These are phyloP conservation scores for Ceryle rudis DNA, from an alignment of 2,797 vertebrate genomes.

Conservation along the genomic window DNA sequence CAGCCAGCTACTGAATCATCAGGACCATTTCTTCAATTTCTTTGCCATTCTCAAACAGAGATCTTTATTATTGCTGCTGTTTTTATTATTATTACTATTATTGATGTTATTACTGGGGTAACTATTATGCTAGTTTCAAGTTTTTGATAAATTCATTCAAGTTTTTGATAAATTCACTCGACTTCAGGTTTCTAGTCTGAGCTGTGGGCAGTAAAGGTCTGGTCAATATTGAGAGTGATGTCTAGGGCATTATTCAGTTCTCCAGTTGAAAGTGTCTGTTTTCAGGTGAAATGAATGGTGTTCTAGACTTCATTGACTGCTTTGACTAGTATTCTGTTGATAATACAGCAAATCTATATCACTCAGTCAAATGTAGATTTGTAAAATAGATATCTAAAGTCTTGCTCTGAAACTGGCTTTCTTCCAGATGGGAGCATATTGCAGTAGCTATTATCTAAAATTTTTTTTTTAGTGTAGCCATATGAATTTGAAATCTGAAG, in stretches of 20 bases:
- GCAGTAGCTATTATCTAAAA: neutral
- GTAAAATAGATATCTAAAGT: neutral
- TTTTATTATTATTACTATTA: neutral
- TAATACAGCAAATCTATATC: neutral
- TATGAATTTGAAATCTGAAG: constrained; percentile 4
- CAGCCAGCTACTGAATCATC: neutral
- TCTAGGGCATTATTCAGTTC: neutral
- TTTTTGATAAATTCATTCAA: neutral
- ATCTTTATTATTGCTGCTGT: neutral
- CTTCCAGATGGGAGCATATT: neutral
- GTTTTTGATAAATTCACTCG: neutral
- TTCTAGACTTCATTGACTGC: neutral
- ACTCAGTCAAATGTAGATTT: neutral
- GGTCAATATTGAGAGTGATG: neutral
- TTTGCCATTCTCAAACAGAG: neutral
- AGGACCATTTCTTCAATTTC: neutral
- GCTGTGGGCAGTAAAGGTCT: neutral
- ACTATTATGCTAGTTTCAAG: neutral
- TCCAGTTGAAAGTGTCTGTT: neutral
- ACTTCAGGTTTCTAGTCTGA: neutral
- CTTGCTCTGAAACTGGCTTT: neutral
- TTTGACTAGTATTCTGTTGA: neutral
- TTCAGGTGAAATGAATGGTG: neutral
- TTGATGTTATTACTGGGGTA: neutral
- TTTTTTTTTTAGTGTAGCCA: neutral